Conservation (phyloP, 2,888 invertebrate genomes). For the Athalia rosae region DNA sequence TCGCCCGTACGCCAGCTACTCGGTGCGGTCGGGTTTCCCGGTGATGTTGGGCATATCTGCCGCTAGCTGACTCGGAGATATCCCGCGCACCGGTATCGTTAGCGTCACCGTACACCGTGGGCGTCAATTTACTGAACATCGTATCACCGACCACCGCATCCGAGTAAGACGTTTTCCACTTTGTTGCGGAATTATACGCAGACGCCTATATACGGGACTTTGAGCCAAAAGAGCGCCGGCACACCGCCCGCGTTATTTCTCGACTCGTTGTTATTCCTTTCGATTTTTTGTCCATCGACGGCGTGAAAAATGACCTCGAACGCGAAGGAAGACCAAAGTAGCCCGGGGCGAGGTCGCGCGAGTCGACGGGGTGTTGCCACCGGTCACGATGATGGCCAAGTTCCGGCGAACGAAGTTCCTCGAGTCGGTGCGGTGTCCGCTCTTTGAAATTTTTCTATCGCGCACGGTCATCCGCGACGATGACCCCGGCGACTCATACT, state of each 20-base stretch:
- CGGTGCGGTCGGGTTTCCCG: too few species aligned
- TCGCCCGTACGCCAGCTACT: too few species aligned
- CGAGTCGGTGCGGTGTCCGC: neutral
- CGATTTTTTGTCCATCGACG: neutral
- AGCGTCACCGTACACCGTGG: neutral
- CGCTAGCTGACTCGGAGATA: neutral
- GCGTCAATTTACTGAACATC: slow-evolving; percentile 17
- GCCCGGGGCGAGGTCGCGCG: neutral
- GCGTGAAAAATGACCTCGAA: neutral
- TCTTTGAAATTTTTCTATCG: neutral
- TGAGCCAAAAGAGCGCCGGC: too few species aligned
- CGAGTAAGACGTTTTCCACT: too few species aligned
- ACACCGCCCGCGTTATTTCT: too few species aligned
- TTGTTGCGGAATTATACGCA: too few species aligned
- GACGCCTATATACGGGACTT: too few species aligned
- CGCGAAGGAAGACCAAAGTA: neutral
- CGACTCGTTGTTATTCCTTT: neutral
- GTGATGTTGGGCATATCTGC: neutral
- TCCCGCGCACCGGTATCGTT: slow-evolving; percentile 1
- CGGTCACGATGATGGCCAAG: neutral
- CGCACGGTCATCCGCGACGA: slow-evolving; percentile 7
- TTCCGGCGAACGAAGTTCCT: neutral
- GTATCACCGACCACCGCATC: too few species aligned
- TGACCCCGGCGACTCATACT: neutral
- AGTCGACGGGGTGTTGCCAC: too few species aligned